A percentile compares a stretch with the other conserved stretches of the same genome.
Evolutionary conservation across 1,140 invertebrate species (phyloP).

Genomic region (Macrobrachium nipponense): DNA sequence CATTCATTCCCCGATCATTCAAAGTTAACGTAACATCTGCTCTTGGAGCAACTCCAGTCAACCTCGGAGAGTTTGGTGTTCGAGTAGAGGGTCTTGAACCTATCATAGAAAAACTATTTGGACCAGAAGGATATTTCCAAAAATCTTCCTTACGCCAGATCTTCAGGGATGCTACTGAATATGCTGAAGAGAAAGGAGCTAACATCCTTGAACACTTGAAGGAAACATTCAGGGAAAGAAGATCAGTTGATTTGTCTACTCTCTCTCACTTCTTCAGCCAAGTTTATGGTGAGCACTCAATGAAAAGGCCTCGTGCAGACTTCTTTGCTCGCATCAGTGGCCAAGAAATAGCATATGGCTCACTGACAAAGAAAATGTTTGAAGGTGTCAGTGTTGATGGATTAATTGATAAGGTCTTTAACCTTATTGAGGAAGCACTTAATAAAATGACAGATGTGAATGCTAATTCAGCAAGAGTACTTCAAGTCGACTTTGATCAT

Average conservation of each 20-base stretch:
- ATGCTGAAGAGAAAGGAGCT: slow-evolving; percentile 12
- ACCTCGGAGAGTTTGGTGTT: slow-evolving; percentile 39
- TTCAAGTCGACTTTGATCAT: slow-evolving; percentile 26
- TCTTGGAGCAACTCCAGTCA: slow-evolving; percentile 25
- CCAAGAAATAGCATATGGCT: slow-evolving; percentile 30
- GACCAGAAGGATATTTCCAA: slow-evolving; percentile 32
- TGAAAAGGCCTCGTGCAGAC: slow-evolving; percentile 16
- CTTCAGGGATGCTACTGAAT: slow-evolving; percentile 2
- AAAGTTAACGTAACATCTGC: slow-evolving; percentile 26
- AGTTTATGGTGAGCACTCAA: slow-evolving; percentile 17
- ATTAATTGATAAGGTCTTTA: background rate
- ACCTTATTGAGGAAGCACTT: background rate
- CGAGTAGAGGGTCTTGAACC: slow-evolving; percentile 43
- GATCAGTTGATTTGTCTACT: slow-evolving; percentile 17
- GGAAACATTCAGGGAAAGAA: background rate
- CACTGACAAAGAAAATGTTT: slow-evolving; percentile 18
- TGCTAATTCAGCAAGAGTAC: background rate
- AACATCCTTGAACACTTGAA: slow-evolving; percentile 20
- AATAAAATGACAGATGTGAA: slow-evolving; percentile 18
- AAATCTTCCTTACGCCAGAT: slow-evolving; percentile 27
- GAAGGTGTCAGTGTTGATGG: slow-evolving; percentile 2
- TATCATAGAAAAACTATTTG: slow-evolving; percentile 32
- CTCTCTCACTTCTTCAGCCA: slow-evolving; percentile 21
- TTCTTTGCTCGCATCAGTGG: slow-evolving; percentile 51
- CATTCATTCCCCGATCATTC: slow-evolving; percentile 42